Base-by-base conservation (phyloP, 2,888 invertebrate species). In the Pharmacophagus antenor region DNA sequence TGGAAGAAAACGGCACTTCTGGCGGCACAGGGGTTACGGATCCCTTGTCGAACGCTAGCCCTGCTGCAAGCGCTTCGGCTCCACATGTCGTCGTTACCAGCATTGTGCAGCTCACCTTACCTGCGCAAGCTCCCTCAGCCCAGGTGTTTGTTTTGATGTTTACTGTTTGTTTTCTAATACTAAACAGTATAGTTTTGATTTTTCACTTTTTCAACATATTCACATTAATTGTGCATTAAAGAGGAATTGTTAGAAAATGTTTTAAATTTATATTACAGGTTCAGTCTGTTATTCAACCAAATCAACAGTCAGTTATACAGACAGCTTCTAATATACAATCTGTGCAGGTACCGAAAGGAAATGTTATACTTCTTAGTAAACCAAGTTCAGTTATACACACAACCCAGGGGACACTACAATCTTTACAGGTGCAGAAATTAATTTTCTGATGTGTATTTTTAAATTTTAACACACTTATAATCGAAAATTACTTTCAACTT, bases 281-380 rank as follows among this genome's bases (percentile, higher is more conserved):
- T 67, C 98, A 98, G 88, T 97, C 98, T 73, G 98, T 98, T 66
- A 98, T 98, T 84, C 98, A 98, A 91, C 95, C 97, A 66, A 97
- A 97, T 85, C 97, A 97, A 83, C 97, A 97, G 82, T 98, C 97
- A 68, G 98, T 98, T 56, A 98, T 98, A 84, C 98, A 98, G 91
- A 96, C 97, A 65, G 96, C 97, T 67, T 94, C 96, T 57, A 96
- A 95, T 81, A 93, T 95, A 71, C 95, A 95, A 80, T 94, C 95
- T 72, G 93, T 96, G 79, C 93, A 94, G 81, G 92, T 97, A 82
- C 94, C 95, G 69, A 97, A 97, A 92, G 95, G 95, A 77, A 96
- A 96, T 92, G 96, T 97, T 70, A 96, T 97, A 84, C 94, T 97
- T 82, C 95, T 97, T 74, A 95, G 95, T 82, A 97, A 97, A 92